phyloP scores from a whole-genome alignment of 2,797 vertebrate species.

The Geotrypetes seraphini region DNA sequence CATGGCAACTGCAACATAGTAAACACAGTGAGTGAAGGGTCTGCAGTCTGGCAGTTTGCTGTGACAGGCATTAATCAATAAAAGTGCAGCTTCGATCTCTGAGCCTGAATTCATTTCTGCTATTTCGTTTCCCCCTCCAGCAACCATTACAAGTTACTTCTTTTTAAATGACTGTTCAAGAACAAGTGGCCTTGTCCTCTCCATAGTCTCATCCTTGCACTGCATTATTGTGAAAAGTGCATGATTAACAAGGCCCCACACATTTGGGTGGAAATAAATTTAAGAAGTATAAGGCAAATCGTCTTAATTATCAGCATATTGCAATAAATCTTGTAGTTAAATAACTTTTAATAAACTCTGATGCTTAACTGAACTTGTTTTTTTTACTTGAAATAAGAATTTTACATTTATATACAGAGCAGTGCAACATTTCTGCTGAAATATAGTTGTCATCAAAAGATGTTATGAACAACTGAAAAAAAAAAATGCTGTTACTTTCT shows the following conservation, averaged over 20 bases:
- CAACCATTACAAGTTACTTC: constrained; percentile 27
- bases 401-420: constrained; percentile 18
- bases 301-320: constrained; percentile 12
- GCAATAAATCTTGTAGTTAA: constrained; percentile 13
- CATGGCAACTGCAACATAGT: constrained; percentile 19
- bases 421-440: constrained; percentile 7
- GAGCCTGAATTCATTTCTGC: constrained; percentile 38
- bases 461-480: not conserved
- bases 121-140: constrained; percentile 45
- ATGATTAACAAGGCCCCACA: constrained; percentile 18
- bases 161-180: constrained; percentile 39
- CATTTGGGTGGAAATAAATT: constrained; percentile 15
- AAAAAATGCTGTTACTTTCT: not conserved
- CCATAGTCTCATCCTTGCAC: not conserved
- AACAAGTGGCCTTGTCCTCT: constrained; percentile 26
- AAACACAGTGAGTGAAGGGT: constrained; percentile 8
- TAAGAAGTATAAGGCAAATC: constrained; percentile 15
- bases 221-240: constrained; percentile 10
- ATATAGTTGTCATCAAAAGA: constrained; percentile 8
- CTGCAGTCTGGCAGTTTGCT: constrained; percentile 19
- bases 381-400: constrained; percentile 25
- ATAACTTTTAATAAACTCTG: constrained; percentile 17
- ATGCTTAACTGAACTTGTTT: constrained; percentile 25
- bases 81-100: constrained; percentile 23
- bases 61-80: constrained; percentile 34